These are phyloP conservation scores for Corynorhinus townsendii DNA, from an alignment of 2,113 vertebrate species.

Conservation along the genomic window DNA sequence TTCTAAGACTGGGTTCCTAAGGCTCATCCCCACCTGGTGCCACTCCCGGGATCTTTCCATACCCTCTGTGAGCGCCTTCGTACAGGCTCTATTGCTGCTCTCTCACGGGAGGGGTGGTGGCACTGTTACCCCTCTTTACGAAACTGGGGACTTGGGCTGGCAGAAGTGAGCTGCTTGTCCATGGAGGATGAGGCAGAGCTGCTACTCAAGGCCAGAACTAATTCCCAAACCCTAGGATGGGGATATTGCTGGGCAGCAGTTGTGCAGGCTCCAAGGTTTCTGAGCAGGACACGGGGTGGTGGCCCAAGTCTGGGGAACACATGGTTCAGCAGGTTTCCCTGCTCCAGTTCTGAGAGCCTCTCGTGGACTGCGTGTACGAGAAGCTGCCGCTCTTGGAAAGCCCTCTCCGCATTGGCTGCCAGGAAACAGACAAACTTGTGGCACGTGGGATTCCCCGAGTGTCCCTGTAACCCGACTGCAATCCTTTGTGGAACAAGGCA, in stretches of 20 bases:
- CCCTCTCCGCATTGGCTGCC: neutral
- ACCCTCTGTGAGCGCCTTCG: accelerated
- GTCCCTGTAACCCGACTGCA: neutral
- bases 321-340: neutral
- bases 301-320: neutral
- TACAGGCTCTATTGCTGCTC: neutral
- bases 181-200: neutral
- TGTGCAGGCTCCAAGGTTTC: neutral
- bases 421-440: neutral
- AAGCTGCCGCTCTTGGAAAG: neutral
- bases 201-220: neutral
- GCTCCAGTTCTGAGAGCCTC: neutral
- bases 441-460: neutral
- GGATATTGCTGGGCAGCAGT: neutral
- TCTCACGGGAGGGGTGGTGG: neutral
- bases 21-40: neutral
- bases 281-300: neutral
- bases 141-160: neutral
- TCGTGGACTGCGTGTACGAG: neutral
- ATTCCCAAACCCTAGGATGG: neutral
- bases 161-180: neutral
- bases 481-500: neutral
- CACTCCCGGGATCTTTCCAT: accelerated
- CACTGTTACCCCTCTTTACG: neutral
- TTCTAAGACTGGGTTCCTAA: neutral